Evolutionary conservation across 2,797 vertebrate species (phyloP), one percentile per base, ranked within the genome.

Genomic region (Siniperca obscura): DNA sequence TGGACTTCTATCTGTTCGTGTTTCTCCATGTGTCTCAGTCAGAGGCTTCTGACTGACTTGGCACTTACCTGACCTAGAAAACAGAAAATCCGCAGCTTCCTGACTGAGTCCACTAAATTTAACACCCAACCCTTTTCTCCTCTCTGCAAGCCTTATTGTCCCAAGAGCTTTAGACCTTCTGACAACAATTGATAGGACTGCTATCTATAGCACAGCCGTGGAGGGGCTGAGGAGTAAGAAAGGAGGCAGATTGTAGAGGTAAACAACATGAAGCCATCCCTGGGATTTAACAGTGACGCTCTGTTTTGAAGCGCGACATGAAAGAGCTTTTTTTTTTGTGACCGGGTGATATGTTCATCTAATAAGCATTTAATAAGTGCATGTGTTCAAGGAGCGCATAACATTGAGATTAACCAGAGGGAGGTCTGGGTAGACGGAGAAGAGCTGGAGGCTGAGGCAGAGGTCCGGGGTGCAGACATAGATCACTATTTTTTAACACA

Each of bases 21-120:
- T 85, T 85, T 76, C 71, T 52, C 79, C 64, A 16, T 74, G 79
- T 88, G 83, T 86, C 89, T 87, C 83, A 74, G 86, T 79, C 85
- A 56, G 80, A 91, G 70, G 89, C 86, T 87, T 85, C 87, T 93
- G 90, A 80, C 82, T 78, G 50, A 90, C 88, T 93, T 90, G 90
- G 88, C 92, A 91, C 85, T 93, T 91, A 93, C 82, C 87, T 94
- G 94, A 95, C 95, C 95, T 93, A 95, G 93, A 96, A 96, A 95
- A 91, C 79, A 69, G 50, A 83, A 88, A 87, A 85, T 85, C 76
- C 62, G 78, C 85, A 86, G 84, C 92, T 86, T 92, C 89, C 88
- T 83, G 70, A 86, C 87, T 81, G 86, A 90, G 84, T 92, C 80
- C 87, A 90, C 91, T 89, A 85, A 89, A 90, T 94, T 85, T 89